phyloP scores from a whole-genome alignment of 2,888 invertebrate genomes.

The Acanthosepion esculentum region DNA sequence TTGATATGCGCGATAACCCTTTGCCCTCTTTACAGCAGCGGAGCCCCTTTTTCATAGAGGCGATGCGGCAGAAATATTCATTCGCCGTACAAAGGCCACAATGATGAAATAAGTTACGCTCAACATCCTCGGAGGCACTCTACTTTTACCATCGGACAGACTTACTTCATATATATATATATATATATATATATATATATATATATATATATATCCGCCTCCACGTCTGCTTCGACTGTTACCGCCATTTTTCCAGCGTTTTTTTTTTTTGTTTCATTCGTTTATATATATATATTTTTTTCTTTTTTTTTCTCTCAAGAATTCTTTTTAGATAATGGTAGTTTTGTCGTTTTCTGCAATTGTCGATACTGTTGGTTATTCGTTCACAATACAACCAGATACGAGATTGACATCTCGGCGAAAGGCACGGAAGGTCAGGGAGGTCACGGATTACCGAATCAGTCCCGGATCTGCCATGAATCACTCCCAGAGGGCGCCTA shows the following conservation, averaged over 20 bases:
- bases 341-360: neutral
- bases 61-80: slow-evolving; percentile 39
- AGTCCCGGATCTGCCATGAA: slow-evolving; percentile 39
- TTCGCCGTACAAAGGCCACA: slow-evolving; percentile 44
- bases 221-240: neutral
- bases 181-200: too few species aligned
- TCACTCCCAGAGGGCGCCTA: slow-evolving; percentile 42
- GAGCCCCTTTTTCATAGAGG: slow-evolving; percentile 10
- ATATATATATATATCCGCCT: neutral
- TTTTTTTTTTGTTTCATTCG: neutral
- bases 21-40: slow-evolving; percentile 11
- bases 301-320: neutral
- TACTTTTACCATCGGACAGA: neutral
- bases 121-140: neutral
- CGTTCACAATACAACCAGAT: neutral
- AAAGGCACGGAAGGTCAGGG: slow-evolving; percentile 17
- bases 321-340: neutral
- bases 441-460: slow-evolving; percentile 47
- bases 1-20: slow-evolving; percentile 36
- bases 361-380: neutral
- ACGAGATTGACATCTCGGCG: slow-evolving; percentile 44
- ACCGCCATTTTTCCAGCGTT: neutral
- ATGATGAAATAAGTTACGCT: slow-evolving; percentile 37
- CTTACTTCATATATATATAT: neutral
- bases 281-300: neutral